Evolutionary conservation across 2,888 invertebrate species (phyloP), one percentile per base, ranked within the genome.

Genomic region (Hydroisotoma schaefferi): DNA sequence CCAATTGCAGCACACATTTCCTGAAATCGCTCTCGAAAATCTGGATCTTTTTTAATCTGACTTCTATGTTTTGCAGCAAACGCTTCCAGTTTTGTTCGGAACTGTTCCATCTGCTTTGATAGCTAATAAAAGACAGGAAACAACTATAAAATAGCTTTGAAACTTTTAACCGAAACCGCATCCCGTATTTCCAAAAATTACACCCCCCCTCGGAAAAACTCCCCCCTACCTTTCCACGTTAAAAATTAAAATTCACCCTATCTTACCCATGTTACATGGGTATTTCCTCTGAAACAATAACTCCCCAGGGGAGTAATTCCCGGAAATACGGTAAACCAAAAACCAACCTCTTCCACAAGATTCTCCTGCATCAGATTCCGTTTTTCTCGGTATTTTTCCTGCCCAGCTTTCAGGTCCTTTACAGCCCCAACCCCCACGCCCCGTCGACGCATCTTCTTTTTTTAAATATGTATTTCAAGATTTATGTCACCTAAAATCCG

Each of bases 1-100:
- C 95, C 99, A 65, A 99, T 97, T 1, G 94, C 90, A 0, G 98
- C 92, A 78, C 99, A 99, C 99, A 99, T 99, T 78, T 95, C 93
- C 74, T 95, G 95, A 76, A 99, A 99, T 77, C 98, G 95, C 55
- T 88, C 82, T 33, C 99, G 84, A 75, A 99, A 99, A 73, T 90
- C 88, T 0, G 95, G 85, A 76, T 97, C 92, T 76, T 94, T 94
- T 70, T 87, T 87, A 46, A 99, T 99, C 75, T 97, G 95, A 71
- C 82, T 88, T 75, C 93, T 92, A 76, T 99, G 95, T 73, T 95
- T 94, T 2, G 87, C 81, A 0, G 99, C 95, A 76, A 99, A 99
- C 72, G 94, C 92, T 77, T 98, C 95, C 38, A 98, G 79, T 76
- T 95, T 93, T 28, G 83, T 83, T 63, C 91, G 85, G 76, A 99